Base-by-base conservation (phyloP, 2,797 vertebrate species). In the Pelobates cultripes region DNA sequence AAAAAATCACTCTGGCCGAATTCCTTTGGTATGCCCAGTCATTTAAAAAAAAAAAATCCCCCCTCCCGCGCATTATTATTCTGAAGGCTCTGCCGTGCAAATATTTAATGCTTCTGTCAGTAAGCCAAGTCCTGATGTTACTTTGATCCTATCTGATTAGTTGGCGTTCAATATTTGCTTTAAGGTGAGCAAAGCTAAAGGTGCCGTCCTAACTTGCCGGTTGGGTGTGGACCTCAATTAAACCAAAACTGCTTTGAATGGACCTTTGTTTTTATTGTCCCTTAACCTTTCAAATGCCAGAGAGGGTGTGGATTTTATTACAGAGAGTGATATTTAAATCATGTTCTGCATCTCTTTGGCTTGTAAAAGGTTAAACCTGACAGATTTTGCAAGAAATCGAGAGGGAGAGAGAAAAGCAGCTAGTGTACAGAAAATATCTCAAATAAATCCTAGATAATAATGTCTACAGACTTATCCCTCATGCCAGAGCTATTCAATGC, bases 91-190 rank as follows among this genome's bases (percentile, higher is more conserved):
- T 45, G 66, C 69, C 70, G 42, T 73, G 51, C 66, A 82, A 82
- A 82, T 77, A 82, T 73, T 66, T 77, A 73, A 77, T 67, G 44
- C 43, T 72, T 41, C 75, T 82, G 75, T 77, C 70, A 73, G 75
- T n/a, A 45, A 72, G 80, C 80, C 80, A 82, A 68, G 5, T 66
- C 42, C 15, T 73, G 28, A 73, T 82, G 75, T 82, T 82, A 77
- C 75, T 82, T 82, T 82, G 80, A 82, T 82, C 70, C 75, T 60
- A 57, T 55, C 75, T 77, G 69, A 82, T 82, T 77, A 82, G 60
- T 44, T 81, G 75, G 72, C 75, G 77, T 60, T 70, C 68, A 57
- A 73, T 83, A 69, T 78, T 83, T 83, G 81, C 71, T 83, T 78
- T 83, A 78, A 83, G 75, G 81, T 70, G 81, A 70, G 66, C 43